Base-by-base conservation (phyloP, 2,113 vertebrate species). In the Meles meles region DNA sequence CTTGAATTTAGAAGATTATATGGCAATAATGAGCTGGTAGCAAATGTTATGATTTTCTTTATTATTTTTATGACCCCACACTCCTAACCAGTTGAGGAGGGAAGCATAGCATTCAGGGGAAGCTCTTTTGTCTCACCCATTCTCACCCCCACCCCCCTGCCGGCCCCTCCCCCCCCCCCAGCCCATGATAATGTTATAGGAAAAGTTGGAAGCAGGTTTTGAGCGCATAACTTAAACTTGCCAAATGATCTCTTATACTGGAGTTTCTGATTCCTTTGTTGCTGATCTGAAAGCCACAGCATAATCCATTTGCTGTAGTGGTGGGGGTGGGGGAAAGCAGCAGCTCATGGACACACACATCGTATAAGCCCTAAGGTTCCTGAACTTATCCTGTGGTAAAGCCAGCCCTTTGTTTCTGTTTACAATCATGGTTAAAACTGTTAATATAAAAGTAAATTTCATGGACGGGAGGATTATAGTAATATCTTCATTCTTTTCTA, bases 391-490 rank as follows among this genome's bases (percentile, higher is more conserved):
- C 5, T 3, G 6, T 59, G 39, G 61, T 67, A 85, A 95, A 93
- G 14, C 34, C 49, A 94, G 61, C 13, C 7, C 21, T 88, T 85
- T 88, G 1, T 20, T 95, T 85, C 42, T 90, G 34, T 84, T 96
- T 93, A 95, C 17, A 95, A 69, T 65, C n/a, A 65, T 71, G 15
- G 6, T 93, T 84, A 88, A 90, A 87, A 76, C 29, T 87, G 23
- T 52, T 93, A 84, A 44, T 18, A 76, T 84, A 52, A 94, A 76
- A 86, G 57, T 87, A 92, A 93, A 97, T 74, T 95, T 92, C 47
- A 84, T 37, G 23, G 44, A 81, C 44, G 65, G 55, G 39, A 93
- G 4, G 31, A 94, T 94, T 93, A 95, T 2, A 94, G 79, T 91
- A 93, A 88, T 82, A 88, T 65, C 69, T 90, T 5, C 25, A 71